These are phyloP conservation scores for Podarcis cretensis DNA, from an alignment of 2,113 vertebrate species.

Conservation along the genomic window DNA sequence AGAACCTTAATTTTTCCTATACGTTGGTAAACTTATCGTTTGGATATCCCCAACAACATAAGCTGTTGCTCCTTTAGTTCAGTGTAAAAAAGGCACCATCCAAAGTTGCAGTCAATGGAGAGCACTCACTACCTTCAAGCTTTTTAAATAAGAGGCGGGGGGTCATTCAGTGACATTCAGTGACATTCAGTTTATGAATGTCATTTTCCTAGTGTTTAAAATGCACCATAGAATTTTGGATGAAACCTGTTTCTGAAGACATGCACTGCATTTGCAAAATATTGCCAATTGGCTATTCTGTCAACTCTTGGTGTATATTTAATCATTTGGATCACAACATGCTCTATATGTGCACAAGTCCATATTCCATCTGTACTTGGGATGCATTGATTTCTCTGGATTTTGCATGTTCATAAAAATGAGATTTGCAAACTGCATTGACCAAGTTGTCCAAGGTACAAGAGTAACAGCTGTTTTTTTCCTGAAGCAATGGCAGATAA, in stretches of 20 bases:
- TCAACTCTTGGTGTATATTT: slow-evolving; percentile 21
- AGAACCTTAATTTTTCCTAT: background rate
- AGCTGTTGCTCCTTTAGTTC: background rate
- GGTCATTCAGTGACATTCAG: background rate
- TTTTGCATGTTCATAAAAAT: slow-evolving; percentile 13
- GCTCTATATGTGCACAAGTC: slow-evolving; percentile 22
- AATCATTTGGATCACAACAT: slow-evolving; percentile 26
- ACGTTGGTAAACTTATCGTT: background rate
- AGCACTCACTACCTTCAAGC: background rate
- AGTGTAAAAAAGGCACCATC: background rate
- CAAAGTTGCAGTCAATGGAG: background rate
- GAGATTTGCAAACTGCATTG: slow-evolving; percentile 43
- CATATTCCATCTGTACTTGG: background rate
- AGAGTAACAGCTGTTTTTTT: slow-evolving; percentile 36
- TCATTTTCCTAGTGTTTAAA: background rate
- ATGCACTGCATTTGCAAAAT: background rate
- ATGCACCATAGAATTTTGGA: background rate
- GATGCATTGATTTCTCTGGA: slow-evolving; percentile 18
- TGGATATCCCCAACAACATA: background rate
- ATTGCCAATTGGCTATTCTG: background rate
- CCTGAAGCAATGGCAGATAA: slow-evolving; percentile 56
- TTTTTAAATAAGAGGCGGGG: background rate
- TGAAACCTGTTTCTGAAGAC: slow-evolving; percentile 19
- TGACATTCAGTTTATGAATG: too few species aligned
- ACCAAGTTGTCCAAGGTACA: slow-evolving; percentile 46